Evolutionary conservation across 2,797 vertebrate genomes (phyloP).

Genomic region (Microchirus variegatus): DNA sequence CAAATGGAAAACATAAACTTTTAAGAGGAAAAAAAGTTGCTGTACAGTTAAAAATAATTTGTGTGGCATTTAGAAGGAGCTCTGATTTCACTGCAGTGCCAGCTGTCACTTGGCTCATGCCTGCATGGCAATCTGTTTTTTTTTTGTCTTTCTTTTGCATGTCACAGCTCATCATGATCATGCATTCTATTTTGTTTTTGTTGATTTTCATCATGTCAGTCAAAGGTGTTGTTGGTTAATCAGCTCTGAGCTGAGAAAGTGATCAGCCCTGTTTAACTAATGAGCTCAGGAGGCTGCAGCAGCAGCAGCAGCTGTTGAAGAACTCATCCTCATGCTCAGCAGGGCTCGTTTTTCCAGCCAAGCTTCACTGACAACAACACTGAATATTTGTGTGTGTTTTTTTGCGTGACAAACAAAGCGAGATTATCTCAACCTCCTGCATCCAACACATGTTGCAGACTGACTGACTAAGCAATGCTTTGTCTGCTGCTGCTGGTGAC

Average conservation of each 20-base stretch:
- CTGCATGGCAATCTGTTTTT: background rate
- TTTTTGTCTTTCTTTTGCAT: background rate
- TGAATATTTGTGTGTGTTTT: slow-evolving; percentile 25
- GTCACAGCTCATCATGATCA: background rate
- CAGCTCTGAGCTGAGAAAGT: slow-evolving; percentile 45
- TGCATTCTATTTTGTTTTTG: no score
- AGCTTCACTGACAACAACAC: slow-evolving; percentile 36
- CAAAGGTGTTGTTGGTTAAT: slow-evolving; percentile 22
- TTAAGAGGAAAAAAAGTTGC: background rate
- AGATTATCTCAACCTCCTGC: background rate
- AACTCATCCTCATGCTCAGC: background rate
- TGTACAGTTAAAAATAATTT: background rate
- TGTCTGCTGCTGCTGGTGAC: slow-evolving; percentile 60
- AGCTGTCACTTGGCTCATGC: slow-evolving; percentile 12
- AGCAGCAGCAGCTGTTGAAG: slow-evolving; percentile 34
- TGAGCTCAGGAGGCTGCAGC: slow-evolving; percentile 36
- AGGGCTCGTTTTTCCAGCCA: slow-evolving; percentile 32
- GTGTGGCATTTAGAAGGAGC: background rate
- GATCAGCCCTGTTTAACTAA: slow-evolving; percentile 32
- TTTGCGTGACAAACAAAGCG: background rate
- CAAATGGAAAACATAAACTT: background rate
- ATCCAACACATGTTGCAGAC: slow-evolving; percentile 10
- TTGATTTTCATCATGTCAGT: background rate
- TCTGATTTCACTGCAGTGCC: slow-evolving; percentile 15
- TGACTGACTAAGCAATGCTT: slow-evolving; percentile 49